Evolutionary conservation across 1,140 invertebrate genomes (phyloP).

Genomic region (Zaprionus davidi): DNA sequence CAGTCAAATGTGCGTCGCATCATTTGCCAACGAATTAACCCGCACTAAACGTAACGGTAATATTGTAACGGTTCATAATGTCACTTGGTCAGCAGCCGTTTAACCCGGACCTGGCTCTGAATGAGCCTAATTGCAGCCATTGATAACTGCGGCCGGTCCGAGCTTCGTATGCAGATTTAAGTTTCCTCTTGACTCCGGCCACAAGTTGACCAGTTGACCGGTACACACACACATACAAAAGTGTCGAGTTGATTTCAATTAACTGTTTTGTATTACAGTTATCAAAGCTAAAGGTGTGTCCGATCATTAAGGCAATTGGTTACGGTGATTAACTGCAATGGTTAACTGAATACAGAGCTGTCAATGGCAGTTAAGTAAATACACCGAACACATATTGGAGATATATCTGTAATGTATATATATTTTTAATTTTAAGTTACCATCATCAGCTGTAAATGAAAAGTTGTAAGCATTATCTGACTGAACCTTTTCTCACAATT

Average conservation of each 20-base stretch:
- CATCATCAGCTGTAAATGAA: no score
- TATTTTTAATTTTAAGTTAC: no score
- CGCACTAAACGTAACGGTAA: slow-evolving; percentile 1
- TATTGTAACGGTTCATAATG: slow-evolving; percentile 7
- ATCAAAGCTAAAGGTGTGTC: not conserved
- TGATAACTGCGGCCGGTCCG: slow-evolving; percentile 8
- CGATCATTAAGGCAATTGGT: not conserved
- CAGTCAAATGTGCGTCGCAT: slow-evolving; percentile 45
- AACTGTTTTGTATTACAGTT: not conserved
- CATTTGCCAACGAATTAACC: slow-evolving; percentile 37
- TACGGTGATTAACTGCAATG: not conserved
- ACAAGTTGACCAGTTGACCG: not conserved
- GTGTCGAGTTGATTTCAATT: slow-evolving; percentile 14
- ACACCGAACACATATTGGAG: no score
- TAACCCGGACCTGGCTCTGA: not conserved
- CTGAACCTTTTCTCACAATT: no score
- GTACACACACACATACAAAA: not conserved
- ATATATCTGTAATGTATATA: no score
- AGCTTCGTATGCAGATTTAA: not conserved
- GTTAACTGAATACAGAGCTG: no score
- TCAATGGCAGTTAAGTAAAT: no score
- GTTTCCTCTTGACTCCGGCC: not conserved
- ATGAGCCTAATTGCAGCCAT: slow-evolving; percentile 13
- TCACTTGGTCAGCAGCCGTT: not conserved
- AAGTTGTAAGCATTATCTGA: no score